Conservation (phyloP, 2,797 vertebrate species). For the Phrynocephalus forsythii region DNA sequence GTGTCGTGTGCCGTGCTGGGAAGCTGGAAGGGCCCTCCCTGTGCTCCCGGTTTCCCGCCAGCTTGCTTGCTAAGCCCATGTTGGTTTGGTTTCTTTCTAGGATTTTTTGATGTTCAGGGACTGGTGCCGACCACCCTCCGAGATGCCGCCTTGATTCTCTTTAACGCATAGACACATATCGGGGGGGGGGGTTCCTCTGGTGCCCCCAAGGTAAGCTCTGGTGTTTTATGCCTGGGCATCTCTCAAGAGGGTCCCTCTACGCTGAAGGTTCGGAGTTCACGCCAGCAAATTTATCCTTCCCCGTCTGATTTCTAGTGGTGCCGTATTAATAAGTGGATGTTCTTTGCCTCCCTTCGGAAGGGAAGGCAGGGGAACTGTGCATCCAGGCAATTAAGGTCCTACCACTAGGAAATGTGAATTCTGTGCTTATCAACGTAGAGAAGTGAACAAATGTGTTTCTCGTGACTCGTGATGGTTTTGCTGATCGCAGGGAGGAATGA, state of each 20-base stretch:
- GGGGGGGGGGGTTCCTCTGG: slow-evolving; percentile 52
- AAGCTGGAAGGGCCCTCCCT: slow-evolving; percentile 45
- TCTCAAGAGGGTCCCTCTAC: background rate
- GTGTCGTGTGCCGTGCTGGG: slow-evolving; percentile 44
- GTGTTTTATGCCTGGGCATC: slow-evolving; percentile 5
- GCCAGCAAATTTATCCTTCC: no score
- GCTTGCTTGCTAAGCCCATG: slow-evolving; percentile 51
- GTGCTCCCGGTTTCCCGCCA: slow-evolving; percentile 57
- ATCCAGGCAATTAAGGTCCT: background rate
- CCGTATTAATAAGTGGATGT: no score
- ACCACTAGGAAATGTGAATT: background rate
- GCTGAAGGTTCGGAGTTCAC: background rate
- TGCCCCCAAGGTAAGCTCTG: slow-evolving; percentile 66
- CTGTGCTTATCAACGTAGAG: background rate
- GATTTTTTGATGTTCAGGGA: slow-evolving; percentile 69
- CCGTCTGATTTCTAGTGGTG: background rate
- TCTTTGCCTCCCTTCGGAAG: background rate
- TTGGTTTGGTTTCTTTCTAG: slow-evolving; percentile 65
- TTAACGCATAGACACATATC: slow-evolving; percentile 51
- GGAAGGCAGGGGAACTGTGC: no score
- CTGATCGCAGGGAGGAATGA: no score
- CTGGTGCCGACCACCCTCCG: slow-evolving; percentile 58
- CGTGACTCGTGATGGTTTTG: background rate
- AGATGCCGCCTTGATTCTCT: slow-evolving; percentile 50
- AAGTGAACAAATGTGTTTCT: background rate